Base-by-base conservation (phyloP, 1,140 invertebrate species). In the Theocolax elegans region DNA sequence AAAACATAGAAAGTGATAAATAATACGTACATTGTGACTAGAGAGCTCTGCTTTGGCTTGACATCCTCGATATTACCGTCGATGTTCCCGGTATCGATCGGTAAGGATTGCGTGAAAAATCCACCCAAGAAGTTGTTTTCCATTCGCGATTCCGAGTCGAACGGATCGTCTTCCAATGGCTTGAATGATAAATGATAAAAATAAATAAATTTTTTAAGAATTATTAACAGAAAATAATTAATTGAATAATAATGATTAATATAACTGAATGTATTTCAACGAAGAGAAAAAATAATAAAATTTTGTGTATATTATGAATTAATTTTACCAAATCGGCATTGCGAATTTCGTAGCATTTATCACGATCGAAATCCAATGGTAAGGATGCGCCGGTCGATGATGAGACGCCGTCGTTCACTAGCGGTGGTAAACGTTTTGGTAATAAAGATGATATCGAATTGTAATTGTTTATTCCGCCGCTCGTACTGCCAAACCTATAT, bases 1-100 rank as follows among this genome's bases (percentile, higher is more conserved):
- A n/a, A n/a, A n/a, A n/a, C n/a, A n/a, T n/a, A n/a, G n/a, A n/a
- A n/a, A n/a, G n/a, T n/a, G n/a, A n/a, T n/a, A n/a, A n/a, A n/a
- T n/a, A n/a, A n/a, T n/a, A 86, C 89, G 89, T 80, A 90, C 89
- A 90, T 88, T 3, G 89, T 90, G 12, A 90, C 86, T 38, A 90
- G 62, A 15, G 89, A 90, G 64, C 84, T 89, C 72, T 90, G 88
- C 59, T 78, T 80, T 25, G 76, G 69, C 27, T 75, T 76, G 3
- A 59, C n/a, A 25, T 77, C 72, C 19, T 73, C 71, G 1, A 25
- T 19, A 3, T 17, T 38, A 27, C 40, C 38, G n/a, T 40, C 31
- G 8, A 29, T 29, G 15, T 25, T 44, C 19, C 7, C 21, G n/a
- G n/a, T n/a, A 49, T 58, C 4, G 15, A 27, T 42, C 3, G 54